Evolutionary conservation across 2,797 vertebrate species (phyloP).

Genomic region (Eidolon dupreanum): DNA sequence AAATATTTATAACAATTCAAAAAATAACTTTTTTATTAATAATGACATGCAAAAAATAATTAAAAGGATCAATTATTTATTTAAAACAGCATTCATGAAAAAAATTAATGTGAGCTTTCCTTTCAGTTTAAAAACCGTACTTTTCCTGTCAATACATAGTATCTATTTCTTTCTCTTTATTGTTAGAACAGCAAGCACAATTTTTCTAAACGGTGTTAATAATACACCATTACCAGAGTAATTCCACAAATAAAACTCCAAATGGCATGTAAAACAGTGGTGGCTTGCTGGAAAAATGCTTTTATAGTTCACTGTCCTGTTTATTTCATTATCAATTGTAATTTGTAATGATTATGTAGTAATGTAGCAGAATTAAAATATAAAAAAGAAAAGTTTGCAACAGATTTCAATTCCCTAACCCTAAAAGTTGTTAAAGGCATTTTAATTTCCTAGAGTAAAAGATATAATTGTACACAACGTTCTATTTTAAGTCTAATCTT

Average conservation of each 20-base stretch:
- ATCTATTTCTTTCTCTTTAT: constrained; percentile 54
- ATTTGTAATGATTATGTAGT: constrained; percentile 77
- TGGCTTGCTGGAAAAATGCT: constrained; percentile 58
- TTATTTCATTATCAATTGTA: constrained; percentile 75
- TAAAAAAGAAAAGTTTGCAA: constrained; percentile 63
- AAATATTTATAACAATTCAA: constrained; percentile 47
- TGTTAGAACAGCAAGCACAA: constrained; percentile 51
- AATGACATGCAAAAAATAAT: not conserved
- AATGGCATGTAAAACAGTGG: constrained; percentile 64
- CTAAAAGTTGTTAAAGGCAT: constrained; percentile 78
- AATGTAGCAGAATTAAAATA: constrained; percentile 73
- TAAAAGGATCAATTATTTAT: not conserved
- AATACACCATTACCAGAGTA: constrained; percentile 69
- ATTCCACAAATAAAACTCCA: constrained; percentile 70
- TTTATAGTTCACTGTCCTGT: constrained; percentile 62
- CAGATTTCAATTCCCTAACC: constrained; percentile 71
- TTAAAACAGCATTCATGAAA: not conserved
- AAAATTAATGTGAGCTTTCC: not conserved
- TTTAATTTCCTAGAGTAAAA: constrained; percentile 77
- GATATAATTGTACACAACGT: constrained; percentile 71
- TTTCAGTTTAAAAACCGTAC: constrained; percentile 24
- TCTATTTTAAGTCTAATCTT: constrained; percentile 80
- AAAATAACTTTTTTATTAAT: not conserved
- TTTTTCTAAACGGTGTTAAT: constrained; percentile 74
- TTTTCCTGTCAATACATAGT: constrained; percentile 21